Evolutionary conservation across 2,888 invertebrate genomes (phyloP), one percentile per base, ranked within the genome.

Genomic region (Ophion costatus): DNA sequence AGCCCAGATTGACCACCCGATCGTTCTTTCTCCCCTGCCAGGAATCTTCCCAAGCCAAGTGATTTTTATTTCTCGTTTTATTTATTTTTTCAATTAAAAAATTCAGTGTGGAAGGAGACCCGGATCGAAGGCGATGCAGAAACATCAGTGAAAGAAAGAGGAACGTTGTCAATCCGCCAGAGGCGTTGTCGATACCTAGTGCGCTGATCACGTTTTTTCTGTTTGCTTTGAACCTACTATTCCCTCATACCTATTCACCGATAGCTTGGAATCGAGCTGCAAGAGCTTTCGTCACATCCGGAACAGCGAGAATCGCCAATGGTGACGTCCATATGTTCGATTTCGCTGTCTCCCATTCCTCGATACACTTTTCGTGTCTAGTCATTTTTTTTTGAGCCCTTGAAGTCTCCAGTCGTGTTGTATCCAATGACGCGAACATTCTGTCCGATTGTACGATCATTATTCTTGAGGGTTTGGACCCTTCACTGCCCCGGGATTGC

Each of bases 81-180:
- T 77, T 22, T 77, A 38, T 70, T 11, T 59, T 9, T 78, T 14
- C 67, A 29, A 61, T 79, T 70, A 59, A 57, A 74, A 70, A 33
- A 45, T 74, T 38, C 63, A 17, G 64, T 57, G 77, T 56, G 70
- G 77, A 71, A 66, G 75, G 74, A 63, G 56, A 73, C 66, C 77
- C 77, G 80, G 76, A 64, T 74, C 81, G 74, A 75, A 75, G 78
- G n/a, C 20, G 64, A 61, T 56, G 56, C 74, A 70, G 78, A 84
- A 82, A 59, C 70, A 76, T 61, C 81, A 56, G 66, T 45, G 61
- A 69, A 78, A 81, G 57, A 61, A 38, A 2, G 70, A 80, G 42
- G 38, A 79, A 67, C 71, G 80, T 77, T 93, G 92, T 93, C 93
- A 93, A 91, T 93, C 93, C 93, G 93, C 93, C 93, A 93, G 93